A percentile compares a stretch with the other conserved stretches of the same genome.
These are phyloP conservation scores for Elephas maximus DNA, from an alignment of 2,113 vertebrate genomes.

Conservation along the genomic window DNA sequence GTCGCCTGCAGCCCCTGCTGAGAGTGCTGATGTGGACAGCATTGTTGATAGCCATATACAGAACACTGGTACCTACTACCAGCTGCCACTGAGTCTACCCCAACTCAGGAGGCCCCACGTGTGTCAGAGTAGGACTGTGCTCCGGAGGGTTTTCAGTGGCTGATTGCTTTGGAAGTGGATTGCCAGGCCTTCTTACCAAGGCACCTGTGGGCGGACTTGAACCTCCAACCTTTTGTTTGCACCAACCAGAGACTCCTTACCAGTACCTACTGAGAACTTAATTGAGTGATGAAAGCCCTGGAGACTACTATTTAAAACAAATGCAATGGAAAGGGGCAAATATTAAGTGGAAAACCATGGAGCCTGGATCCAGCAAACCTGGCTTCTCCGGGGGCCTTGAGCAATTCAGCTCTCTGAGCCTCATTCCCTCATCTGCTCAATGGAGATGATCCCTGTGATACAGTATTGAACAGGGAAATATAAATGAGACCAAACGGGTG, in stretches of 20 bases:
- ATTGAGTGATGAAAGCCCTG: neutral
- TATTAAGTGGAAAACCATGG: neutral
- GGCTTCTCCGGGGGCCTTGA: neutral
- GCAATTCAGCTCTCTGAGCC: neutral
- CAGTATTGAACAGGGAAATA: neutral
- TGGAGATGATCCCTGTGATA: neutral
- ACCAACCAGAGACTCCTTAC: too few relatives aligned
- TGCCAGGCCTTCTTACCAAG: neutral
- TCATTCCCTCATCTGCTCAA: neutral
- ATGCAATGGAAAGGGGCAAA: neutral
- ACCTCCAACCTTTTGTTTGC: neutral
- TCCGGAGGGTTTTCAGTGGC: neutral
- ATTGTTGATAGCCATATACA: neutral
- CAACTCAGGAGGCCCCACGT: too few relatives aligned
- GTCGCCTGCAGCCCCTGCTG: neutral
- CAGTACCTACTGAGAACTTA: neutral
- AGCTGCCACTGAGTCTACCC: neutral
- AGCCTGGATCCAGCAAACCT: neutral
- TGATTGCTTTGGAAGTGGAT: neutral
- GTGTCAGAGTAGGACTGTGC: neutral
- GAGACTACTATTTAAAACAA: neutral
- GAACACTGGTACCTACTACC: neutral
- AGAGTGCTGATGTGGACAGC: too few relatives aligned
- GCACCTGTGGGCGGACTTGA: neutral
- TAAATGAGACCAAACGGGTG: neutral